Base-by-base conservation (phyloP, 2,888 invertebrate species). In the Ectobius pallidus region DNA sequence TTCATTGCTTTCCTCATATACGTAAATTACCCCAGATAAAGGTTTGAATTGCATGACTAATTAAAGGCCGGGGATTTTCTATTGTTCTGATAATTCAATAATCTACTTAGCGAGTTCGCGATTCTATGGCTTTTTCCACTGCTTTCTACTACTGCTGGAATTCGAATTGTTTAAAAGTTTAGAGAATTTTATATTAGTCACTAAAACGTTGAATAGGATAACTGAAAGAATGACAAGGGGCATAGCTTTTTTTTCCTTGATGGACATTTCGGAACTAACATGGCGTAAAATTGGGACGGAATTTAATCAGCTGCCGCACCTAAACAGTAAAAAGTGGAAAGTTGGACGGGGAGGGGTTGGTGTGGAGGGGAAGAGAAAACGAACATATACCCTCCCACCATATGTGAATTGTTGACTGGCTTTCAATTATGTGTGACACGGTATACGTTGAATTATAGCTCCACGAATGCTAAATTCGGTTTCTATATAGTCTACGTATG, bases 241-340 rank as follows among this genome's bases (percentile, higher is more conserved):
- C n/a, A n/a, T n/a, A n/a, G 18, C 39, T 44, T 25, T 39, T 65
- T 18, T 63, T 22, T 65, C 46, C 27, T 42, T 46, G 65, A 65
- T 44, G 42, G 65, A 65, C 65, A 46, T 46, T 46, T 65, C 18
- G 44, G 46, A 58, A 46, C 39, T 65, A 65, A 65, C 65, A 65
- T 42, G 39, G 65, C 46, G 65, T 32, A 65, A 65, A 65, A 65
- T 65, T 65, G 65, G 44, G 44, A 27, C 65, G 46, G 65, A 65
- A 65, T 65, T 65, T 65, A 65, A 65, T 65, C 65, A 65, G 65
- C 65, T 63, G 9, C 44, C 27, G 44, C 25, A 65, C 16, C 44
- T 65, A 46, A 65, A 65, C 46, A 65, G 44, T 34, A 65, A 62
- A 62, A 62, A 39, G 18, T n/a, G 27, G 18, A 39, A 46, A 30